Conservation (phyloP, 2,888 invertebrate species). For the Dysmachus trigonus region DNA sequence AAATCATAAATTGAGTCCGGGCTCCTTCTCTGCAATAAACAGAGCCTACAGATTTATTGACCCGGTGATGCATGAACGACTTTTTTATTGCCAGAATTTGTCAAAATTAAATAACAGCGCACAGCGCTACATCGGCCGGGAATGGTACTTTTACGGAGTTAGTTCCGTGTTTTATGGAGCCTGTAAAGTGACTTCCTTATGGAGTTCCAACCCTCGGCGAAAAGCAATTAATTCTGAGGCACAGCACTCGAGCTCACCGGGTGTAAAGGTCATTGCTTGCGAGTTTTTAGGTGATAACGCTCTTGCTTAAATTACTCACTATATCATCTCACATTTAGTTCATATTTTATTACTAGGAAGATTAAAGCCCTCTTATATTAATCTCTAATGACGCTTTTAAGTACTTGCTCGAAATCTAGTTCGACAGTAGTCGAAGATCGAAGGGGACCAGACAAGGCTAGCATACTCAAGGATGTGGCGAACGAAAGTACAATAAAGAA, state of each 20-base stretch:
- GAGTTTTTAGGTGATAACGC: background rate
- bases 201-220: background rate
- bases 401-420: too few species aligned
- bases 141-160: slow-evolving; percentile 24
- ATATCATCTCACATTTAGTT: background rate
- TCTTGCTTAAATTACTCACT: background rate
- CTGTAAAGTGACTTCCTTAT: slow-evolving; percentile 8
- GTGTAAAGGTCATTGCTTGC: background rate
- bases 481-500: too few species aligned
- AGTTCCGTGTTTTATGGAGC: slow-evolving; percentile 11
- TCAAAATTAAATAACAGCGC: slow-evolving; percentile 12
- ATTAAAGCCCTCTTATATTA: too few species aligned
- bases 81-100: slow-evolving; percentile 3
- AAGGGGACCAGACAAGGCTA: too few species aligned
- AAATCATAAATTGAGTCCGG: slow-evolving; percentile 14
- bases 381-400: too few species aligned
- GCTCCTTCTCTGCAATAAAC: slow-evolving; percentile 14
- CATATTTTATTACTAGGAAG: background rate
- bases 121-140: background rate
- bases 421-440: too few species aligned
- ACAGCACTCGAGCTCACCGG: background rate
- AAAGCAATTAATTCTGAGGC: slow-evolving; percentile 6
- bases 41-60: slow-evolving; percentile 20
- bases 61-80: slow-evolving; percentile 25
- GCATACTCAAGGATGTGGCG: too few species aligned